phyloP scores from a whole-genome alignment of 2,113 vertebrate genomes.

The Cochlearius cochlearius region DNA sequence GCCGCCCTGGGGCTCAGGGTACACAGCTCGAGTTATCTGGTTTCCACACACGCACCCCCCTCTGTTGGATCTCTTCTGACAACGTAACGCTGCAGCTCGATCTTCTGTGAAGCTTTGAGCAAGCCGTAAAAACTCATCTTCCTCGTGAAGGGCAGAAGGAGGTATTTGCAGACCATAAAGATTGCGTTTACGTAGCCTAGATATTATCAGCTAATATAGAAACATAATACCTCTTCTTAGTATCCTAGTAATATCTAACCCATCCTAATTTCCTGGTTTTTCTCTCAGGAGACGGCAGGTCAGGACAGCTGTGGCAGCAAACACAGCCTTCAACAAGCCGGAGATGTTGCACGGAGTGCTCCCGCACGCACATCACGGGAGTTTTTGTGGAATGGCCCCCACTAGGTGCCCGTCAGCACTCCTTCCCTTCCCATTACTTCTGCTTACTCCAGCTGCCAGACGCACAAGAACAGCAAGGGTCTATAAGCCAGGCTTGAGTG shows the following conservation, averaged over 20 bases:
- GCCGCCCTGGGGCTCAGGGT: neutral
- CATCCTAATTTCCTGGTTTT: neutral
- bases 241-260: neutral
- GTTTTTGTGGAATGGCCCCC: neutral
- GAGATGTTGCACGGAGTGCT: neutral
- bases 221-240: neutral
- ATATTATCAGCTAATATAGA: neutral
- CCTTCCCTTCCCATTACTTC: neutral
- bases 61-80: neutral
- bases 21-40: neutral
- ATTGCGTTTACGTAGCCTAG: neutral
- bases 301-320: neutral
- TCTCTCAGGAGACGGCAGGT: neutral
- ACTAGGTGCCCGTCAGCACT: neutral
- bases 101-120: neutral
- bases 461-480: neutral
- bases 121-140: neutral
- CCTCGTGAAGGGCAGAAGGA: neutral
- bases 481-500: neutral
- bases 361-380: neutral
- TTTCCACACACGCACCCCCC: neutral
- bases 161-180: neutral
- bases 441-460: neutral
- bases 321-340: neutral
- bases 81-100: rapidly evolving